Conservation (phyloP, 2,888 invertebrate genomes). For the Mesoligia furuncula region DNA sequence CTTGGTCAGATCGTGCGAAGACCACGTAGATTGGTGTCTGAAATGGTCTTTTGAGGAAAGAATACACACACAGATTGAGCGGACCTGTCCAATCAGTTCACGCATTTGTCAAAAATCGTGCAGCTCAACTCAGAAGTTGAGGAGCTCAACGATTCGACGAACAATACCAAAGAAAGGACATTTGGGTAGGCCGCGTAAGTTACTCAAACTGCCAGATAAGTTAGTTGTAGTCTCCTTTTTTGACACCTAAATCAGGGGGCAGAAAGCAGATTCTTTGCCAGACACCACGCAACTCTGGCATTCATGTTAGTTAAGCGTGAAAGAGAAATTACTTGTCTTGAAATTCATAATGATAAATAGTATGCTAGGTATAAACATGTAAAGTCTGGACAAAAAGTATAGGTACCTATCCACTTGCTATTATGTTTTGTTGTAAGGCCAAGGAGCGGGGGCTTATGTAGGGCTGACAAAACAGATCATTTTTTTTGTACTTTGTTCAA, state of each 20-base stretch:
- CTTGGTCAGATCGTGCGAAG: no score
- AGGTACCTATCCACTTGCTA: constrained; percentile 18
- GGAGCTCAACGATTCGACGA: no score
- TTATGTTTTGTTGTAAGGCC: constrained; percentile 26
- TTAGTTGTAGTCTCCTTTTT: neutral
- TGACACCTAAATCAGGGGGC: no score
- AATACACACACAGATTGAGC: no score
- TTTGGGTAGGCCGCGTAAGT: no score
- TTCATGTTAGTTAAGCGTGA: neutral
- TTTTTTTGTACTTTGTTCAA: constrained; percentile 20
- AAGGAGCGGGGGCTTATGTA: constrained; percentile 30
- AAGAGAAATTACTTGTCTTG: neutral
- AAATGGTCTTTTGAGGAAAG: no score
- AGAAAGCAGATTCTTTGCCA: neutral
- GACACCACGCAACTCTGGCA: neutral
- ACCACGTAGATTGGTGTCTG: no score
- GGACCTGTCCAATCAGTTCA: no score
- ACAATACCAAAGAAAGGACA: no score
- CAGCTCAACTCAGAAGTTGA: no score
- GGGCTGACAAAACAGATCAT: constrained; percentile 42
- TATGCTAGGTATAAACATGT: neutral
- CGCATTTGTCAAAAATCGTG: no score
- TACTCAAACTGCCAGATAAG: no score
- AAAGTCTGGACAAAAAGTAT: neutral
- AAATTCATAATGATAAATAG: constrained; percentile 5